phyloP scores from a whole-genome alignment of 1,140 invertebrate species.

The Dreissena polymorpha region DNA sequence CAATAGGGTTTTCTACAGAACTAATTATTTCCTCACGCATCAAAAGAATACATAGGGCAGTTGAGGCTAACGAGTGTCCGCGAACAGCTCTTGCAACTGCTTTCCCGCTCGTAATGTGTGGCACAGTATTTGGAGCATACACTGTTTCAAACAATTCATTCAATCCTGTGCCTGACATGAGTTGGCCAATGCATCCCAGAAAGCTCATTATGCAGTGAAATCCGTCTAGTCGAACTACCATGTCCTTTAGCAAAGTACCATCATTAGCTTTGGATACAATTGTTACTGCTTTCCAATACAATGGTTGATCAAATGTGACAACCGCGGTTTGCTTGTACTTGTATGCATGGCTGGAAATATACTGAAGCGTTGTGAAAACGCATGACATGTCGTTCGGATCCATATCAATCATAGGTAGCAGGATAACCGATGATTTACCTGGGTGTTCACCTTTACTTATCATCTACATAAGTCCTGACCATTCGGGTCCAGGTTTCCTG shows the following conservation, averaged over 20 bases:
- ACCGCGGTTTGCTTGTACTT: constrained; percentile 50
- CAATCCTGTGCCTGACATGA: constrained; percentile 62
- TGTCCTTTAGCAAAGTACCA: constrained; percentile 24
- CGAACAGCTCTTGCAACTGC: constrained; percentile 73
- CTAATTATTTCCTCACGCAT: no score
- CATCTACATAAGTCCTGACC: constrained; percentile 52
- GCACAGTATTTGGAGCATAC: constrained; percentile 62
- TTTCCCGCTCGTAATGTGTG: constrained; percentile 76
- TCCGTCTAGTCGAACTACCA: constrained; percentile 47
- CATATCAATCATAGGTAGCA: constrained; percentile 70
- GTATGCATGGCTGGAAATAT: constrained; percentile 51
- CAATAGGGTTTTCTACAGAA: no score
- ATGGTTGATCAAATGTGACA: constrained; percentile 67
- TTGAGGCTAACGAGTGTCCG: no score
- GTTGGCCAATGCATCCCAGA: constrained; percentile 59
- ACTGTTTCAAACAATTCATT: constrained; percentile 57
- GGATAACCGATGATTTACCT: constrained; percentile 56
- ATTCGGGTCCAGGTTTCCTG: constrained; percentile 7
- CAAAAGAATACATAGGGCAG: no score
- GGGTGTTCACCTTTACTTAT: constrained; percentile 51
- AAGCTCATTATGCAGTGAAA: constrained; percentile 63
- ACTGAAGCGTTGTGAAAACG: constrained; percentile 65
- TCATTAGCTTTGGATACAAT: constrained; percentile 46
- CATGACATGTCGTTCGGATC: constrained; percentile 64
- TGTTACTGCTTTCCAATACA: constrained; percentile 60